Conservation (phyloP, 2,888 invertebrate species). For the Ennomos quercinarius region DNA sequence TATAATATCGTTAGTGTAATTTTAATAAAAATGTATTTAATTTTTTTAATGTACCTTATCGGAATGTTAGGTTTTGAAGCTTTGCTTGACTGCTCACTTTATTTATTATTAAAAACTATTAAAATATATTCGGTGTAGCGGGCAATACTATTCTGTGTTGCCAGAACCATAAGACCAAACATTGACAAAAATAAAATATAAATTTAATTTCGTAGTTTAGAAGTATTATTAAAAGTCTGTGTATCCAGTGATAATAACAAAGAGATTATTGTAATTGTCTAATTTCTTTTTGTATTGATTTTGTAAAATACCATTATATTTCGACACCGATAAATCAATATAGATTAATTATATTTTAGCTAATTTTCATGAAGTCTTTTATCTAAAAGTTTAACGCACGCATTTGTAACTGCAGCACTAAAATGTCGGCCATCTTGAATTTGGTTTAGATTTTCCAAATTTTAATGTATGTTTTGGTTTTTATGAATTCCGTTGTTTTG, state of each 20-base stretch:
- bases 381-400: constrained; percentile 12
- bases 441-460: constrained; percentile 24
- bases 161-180: constrained; percentile 22
- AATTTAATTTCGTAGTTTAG: constrained; percentile 7
- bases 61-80: constrained; percentile 29
- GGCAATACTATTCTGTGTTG: constrained; percentile 12
- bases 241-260: constrained; percentile 26
- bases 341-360: background rate
- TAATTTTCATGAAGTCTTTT: constrained; percentile 1
- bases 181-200: constrained; percentile 17
- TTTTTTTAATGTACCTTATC: constrained; percentile 53
- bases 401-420: constrained; percentile 20
- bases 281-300: constrained; percentile 14
- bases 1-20: constrained; percentile 76
- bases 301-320: constrained; percentile 5
- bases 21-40: constrained; percentile 64
- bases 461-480: constrained; percentile 48
- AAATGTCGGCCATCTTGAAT: constrained; percentile 24
- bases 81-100: constrained; percentile 23
- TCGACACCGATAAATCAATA: constrained; percentile 2
- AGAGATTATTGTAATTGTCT: constrained; percentile 25
- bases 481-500: constrained; percentile 40
- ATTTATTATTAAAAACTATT: constrained; percentile 17
- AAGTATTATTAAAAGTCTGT: constrained; percentile 13
- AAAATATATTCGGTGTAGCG: constrained; percentile 3